phyloP scores from a whole-genome alignment of 2,888 invertebrate genomes.

The Lymantria monacha region DNA sequence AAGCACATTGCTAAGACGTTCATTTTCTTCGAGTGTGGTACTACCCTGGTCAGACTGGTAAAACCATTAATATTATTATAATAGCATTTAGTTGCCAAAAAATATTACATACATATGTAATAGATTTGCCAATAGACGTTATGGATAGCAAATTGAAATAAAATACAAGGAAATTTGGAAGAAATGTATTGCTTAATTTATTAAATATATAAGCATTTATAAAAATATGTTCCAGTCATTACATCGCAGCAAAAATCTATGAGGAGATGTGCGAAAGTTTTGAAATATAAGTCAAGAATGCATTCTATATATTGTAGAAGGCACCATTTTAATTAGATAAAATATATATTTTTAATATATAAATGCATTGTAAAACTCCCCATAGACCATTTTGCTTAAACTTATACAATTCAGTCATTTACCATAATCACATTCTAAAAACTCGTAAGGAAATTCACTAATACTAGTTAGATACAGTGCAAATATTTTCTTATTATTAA shows the following conservation, averaged over 20 bases:
- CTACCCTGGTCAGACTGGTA: too few relatives aligned
- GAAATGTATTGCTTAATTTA: constrained; percentile 59
- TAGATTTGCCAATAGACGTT: too few relatives aligned
- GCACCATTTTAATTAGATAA: constrained; percentile 50
- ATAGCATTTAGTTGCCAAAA: too few relatives aligned
- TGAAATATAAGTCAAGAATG: constrained; percentile 25
- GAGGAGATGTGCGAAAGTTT: constrained; percentile 42
- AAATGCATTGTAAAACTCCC: constrained; percentile 40
- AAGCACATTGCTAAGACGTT: too few relatives aligned
- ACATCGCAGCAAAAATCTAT: constrained; percentile 52
- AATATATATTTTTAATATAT: constrained; percentile 22
- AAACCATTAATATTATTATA: too few relatives aligned
- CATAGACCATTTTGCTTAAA: constrained; percentile 52
- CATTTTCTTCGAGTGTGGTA: too few relatives aligned
- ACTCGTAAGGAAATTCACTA: constrained; percentile 16
- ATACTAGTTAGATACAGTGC: constrained; percentile 8
- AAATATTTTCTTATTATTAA: constrained; percentile 5
- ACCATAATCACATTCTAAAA: constrained; percentile 56
- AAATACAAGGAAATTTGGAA: constrained; percentile 27
- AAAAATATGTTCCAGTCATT: constrained; percentile 52
- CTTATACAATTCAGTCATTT: constrained; percentile 61
- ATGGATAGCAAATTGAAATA: too few relatives aligned
- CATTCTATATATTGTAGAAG: constrained; percentile 39
- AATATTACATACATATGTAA: too few relatives aligned
- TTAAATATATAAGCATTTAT: constrained; percentile 44